Base-by-base conservation (phyloP, 2,797 vertebrate genomes). In the Microhierax caerulescens region DNA sequence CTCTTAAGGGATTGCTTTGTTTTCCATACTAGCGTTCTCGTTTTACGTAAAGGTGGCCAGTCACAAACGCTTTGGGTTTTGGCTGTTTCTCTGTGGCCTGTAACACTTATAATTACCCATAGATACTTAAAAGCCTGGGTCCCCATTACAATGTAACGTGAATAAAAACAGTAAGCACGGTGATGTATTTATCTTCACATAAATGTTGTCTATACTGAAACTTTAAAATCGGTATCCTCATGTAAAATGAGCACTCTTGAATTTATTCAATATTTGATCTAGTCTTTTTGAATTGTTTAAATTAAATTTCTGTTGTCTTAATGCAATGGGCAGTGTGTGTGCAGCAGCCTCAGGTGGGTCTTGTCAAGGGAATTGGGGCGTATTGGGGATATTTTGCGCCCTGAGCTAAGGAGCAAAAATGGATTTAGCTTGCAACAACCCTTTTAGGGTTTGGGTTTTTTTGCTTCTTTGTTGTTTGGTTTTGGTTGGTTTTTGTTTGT, bases 101-200 rank as follows among this genome's bases (percentile, higher is more conserved):
- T 13, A 22, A 9, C 0, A 6, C 32, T 41, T 19, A 2, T 2
- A 24, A 2, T 5, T 15, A 8, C 21, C 20, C 34, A 4, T 3
- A 11, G n/a, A 1, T n/a, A 2, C 7, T 65, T 10, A 10, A 23
- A 27, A 43, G 28, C 39, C 23, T 15, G 24, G 10, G 28, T 36
- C 50, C 16, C 28, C 7, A 0, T 12, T 34, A 4, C 13, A 10
- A 2, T 1, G 22, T 61, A 1, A 43, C 16, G 16, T 27, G 5
- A 70, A 5, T 36, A 1, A 27, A 23, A 25, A 9, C 28, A 68
- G 17, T 23, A 11, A 61, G 13, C 7, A 6, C 13, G 17, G 6
- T 15, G 24, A 27, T 17, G 3, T 10, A 0, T 25, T 24, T n/a
- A 10, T 56, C 6, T 25, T 68, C 24, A 12, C 7, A 0, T 28